Evolutionary conservation across 2,113 vertebrate genomes (phyloP).

Genomic region (Eptesicus fuscus): DNA sequence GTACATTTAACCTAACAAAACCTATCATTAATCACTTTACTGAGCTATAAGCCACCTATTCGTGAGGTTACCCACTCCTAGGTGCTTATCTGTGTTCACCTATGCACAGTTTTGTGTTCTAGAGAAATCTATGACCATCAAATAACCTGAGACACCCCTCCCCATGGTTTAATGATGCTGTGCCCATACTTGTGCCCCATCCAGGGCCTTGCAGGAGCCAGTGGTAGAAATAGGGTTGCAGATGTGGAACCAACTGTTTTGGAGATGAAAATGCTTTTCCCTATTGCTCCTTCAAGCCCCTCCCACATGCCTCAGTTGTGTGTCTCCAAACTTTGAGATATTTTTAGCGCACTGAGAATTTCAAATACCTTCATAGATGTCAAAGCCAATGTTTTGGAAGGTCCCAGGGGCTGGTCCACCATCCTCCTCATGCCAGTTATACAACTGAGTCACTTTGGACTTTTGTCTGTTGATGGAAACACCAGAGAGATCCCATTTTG

Average conservation of each 20-base stretch:
- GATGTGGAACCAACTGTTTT: neutral
- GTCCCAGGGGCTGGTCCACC: neutral
- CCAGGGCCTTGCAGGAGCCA: neutral
- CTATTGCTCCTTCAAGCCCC: neutral
- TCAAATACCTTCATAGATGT: conserved; percentile 33
- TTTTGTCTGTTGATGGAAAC: conserved; percentile 35
- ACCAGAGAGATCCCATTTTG: neutral
- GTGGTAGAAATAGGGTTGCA: neutral
- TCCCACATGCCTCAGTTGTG: neutral
- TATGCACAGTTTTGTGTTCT: neutral
- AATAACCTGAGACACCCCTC: no score
- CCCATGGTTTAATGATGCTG: neutral
- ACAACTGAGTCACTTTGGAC: neutral
- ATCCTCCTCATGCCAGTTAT: conserved; percentile 46
- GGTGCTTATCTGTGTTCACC: neutral
- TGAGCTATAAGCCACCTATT: neutral
- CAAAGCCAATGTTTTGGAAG: conserved; percentile 52
- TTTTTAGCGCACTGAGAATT: neutral
- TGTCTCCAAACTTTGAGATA: neutral
- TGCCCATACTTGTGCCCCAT: neutral
- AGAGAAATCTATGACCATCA: neutral
- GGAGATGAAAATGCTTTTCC: neutral
- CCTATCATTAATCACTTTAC: neutral
- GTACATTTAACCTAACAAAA: neutral
- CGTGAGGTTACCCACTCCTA: neutral